Evolutionary conservation across 2,113 vertebrate genomes (phyloP), one percentile per base, ranked within the genome.

Genomic region (Egretta garzetta): DNA sequence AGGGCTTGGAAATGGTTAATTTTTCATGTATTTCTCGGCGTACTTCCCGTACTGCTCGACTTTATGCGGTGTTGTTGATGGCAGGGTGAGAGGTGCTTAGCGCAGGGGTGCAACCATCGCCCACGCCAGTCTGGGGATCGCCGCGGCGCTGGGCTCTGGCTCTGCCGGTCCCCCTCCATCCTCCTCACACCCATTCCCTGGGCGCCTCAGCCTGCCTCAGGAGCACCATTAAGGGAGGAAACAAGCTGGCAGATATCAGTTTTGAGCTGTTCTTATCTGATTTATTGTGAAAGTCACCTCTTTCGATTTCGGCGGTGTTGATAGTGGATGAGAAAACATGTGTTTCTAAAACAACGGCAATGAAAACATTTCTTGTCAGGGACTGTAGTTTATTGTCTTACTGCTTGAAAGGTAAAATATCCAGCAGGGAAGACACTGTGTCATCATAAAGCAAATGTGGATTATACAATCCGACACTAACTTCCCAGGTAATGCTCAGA

Each of bases 361-460:
- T 89, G 94, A 95, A 98, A 98, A 97, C 87, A 94, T 92, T 94
- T 96, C 97, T 97, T 97, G 96, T 92, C 52, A 35, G 91, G 62
- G 35, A 12, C 33, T 89, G 64, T 86, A 83, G 80, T 95, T 92
- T 83, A 97, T 96, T 97, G 94, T 95, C 94, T 96, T 81, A 70
- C 81, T 82, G 84, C 74, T 97, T 97, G 96, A 96, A 97, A 97
- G 86, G 92, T 92, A 96, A 97, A 97, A 92, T 95, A 97, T 97
- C 97, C 96, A 95, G 90, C 91, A 95, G 87, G 90, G 87, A 97
- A 97, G 91, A 94, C 90, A 97, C 86, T 98, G 95, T 96, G 90
- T 98, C 96, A 97, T 97, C 94, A 91, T 98, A 98, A 98, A 98
- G 96, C 87, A 92, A 77, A 96, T 89, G 97, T 50, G 92, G 95